These are phyloP conservation scores for Drosophila equinoxialis DNA, from an alignment of 1,140 invertebrate species.

Conservation along the genomic window DNA sequence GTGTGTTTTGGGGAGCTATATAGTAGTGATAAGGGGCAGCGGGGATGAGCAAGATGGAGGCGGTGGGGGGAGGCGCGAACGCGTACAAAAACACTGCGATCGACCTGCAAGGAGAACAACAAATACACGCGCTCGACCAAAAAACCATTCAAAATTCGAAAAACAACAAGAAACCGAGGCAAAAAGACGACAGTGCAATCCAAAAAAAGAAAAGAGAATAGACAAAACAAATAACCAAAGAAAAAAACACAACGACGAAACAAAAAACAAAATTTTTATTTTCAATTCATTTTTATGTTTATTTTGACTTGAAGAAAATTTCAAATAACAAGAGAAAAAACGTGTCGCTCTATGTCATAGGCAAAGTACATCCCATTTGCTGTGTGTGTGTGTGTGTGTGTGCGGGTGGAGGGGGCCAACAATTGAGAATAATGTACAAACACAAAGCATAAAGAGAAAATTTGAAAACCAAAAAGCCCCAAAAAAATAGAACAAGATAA, in stretches of 20 bases:
- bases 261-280: conserved; percentile 19
- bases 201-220: conserved; percentile 11
- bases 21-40: not conserved
- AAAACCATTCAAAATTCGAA: conserved; percentile 53
- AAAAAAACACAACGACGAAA: conserved; percentile 16
- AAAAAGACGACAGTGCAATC: conserved; percentile 26
- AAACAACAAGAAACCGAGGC: conserved; percentile 27
- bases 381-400: conserved; percentile 14
- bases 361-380: conserved; percentile 33
- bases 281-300: conserved; percentile 53
- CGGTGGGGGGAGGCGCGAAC: conserved; percentile 33
- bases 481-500: conserved; percentile 30
- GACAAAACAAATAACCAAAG: conserved; percentile 22
- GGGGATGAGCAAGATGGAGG: too few relatives aligned
- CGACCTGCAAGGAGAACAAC: conserved; percentile 46
- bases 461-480: conserved; percentile 36
- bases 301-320: conserved; percentile 44
- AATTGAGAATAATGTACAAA: conserved; percentile 44
- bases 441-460: conserved; percentile 33
- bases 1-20: not conserved
- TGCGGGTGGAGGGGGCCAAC: conserved; percentile 16
- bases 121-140: conserved; percentile 37
- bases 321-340: conserved; percentile 52
- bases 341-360: conserved; percentile 48
- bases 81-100: conserved; percentile 72